A percentile compares a stretch with the other conserved stretches of the same genome.
These are phyloP conservation scores for Pararge aegeria DNA, from an alignment of 1,140 invertebrate genomes.

Conservation along the genomic window DNA sequence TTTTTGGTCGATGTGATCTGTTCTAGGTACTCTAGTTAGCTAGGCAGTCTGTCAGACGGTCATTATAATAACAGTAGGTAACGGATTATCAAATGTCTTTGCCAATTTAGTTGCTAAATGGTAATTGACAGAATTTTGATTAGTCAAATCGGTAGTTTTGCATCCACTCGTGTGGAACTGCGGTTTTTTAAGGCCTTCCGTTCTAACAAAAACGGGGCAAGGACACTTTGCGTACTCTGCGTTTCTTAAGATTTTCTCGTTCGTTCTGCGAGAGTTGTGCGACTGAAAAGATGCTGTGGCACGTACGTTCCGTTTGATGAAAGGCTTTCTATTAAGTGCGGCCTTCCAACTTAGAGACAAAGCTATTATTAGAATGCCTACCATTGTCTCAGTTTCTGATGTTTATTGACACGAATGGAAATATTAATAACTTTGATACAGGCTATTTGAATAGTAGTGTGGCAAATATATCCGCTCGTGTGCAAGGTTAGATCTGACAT, in stretches of 20 bases:
- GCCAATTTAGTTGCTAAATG: background rate
- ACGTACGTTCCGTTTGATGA: slow-evolving; percentile 2
- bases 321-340: background rate
- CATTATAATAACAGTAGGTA: no score
- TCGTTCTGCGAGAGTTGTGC: background rate
- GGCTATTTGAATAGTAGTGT: no score
- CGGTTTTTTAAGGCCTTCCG: slow-evolving; percentile 11
- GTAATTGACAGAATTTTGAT: slow-evolving; percentile 4
- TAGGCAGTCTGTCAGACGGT: no score
- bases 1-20: no score
- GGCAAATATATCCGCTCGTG: no score
- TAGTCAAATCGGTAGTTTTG: slow-evolving; percentile 15
- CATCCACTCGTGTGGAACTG: slow-evolving; percentile 11
- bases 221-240: slow-evolving; percentile 1
- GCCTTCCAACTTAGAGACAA: background rate
- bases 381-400: background rate
- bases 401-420: background rate
- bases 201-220: slow-evolving; percentile 8
- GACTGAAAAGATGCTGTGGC: slow-evolving; percentile 1
- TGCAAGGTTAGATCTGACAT: no score
- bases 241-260: background rate
- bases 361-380: background rate
- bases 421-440: background rate
- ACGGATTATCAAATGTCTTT: no score
- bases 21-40: no score